Evolutionary conservation across 2,113 vertebrate species (phyloP), one percentile per base, ranked within the genome.

Genomic region (Ceyx cyanopectus): DNA sequence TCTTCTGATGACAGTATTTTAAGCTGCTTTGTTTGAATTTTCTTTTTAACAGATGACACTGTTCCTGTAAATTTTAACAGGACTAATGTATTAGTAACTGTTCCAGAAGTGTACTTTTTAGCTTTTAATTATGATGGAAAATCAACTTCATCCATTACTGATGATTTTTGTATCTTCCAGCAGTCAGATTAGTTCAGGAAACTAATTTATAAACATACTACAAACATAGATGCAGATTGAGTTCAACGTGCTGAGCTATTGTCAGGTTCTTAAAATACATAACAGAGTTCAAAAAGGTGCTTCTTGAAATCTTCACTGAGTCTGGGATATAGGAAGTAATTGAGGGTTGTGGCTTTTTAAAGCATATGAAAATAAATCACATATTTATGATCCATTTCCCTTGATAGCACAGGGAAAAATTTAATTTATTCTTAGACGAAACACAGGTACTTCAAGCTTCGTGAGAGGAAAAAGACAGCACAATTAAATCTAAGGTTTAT

Each of bases 11-110:
- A 29, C 15, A 58, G 12, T 70, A 45, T 85, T 89, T 85, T 65
- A 85, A 81, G 41, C n/a, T 72, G 29, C 74, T 93, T 70, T 87
- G 81, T 93, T 93, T 94, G 40, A 81, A 41, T 94, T 89, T 77
- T n/a, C 79, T 14, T 89, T 65, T 85, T 80, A 89, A 66, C 54
- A 85, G 63, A 78, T 82, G 32, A 93, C 54, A 37, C 40, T 78
- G 56, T 37, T 37, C 37, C 58, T 85, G 53, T 91, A 85, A 90
- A 66, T 93, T 26, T 78, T 81, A 87, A 46, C 22, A 73, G 26
- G 15, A 45, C 24, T 87, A 70, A 66, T 26, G 13, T 83, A 23
- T 60, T 67, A 66, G 27, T 45, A 87, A 29, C 41, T 89, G 8
- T 92, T 72, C 63, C 76, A 91, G 50, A 86, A 91, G 17, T 43